Conservation (phyloP, 2,888 invertebrate genomes). For the Magallana nippona region DNA sequence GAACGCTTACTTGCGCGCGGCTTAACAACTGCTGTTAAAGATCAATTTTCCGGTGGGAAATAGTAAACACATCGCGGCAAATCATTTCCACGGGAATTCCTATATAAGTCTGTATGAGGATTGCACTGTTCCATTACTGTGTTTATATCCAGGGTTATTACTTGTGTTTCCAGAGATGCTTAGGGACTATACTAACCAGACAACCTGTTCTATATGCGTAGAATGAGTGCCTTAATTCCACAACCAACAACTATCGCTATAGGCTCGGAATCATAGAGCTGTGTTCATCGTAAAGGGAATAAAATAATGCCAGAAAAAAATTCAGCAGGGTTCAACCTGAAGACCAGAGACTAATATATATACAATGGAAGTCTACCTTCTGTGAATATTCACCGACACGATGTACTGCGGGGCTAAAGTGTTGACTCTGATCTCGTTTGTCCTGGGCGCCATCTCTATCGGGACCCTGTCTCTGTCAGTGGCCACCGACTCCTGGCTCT, state of each 20-base stretch:
- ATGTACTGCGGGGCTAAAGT: conserved; percentile 50
- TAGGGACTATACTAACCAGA: background rate
- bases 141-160: background rate
- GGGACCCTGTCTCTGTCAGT: conserved; percentile 74
- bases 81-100: conserved; percentile 14
- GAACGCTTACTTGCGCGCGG: background rate
- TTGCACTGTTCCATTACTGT: background rate
- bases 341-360: no score
- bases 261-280: no score
- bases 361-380: no score
- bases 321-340: no score
- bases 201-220: background rate
- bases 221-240: no score
- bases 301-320: no score
- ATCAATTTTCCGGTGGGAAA: conserved; percentile 10
- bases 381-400: background rate
- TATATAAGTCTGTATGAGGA: conserved; percentile 4
- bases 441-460: conserved; percentile 72
- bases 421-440: conserved; percentile 69
- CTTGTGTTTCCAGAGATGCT: background rate
- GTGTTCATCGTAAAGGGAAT: no score
- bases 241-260: no score
- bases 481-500: conserved; percentile 76
- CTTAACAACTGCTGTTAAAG: conserved; percentile 6
- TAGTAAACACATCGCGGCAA: conserved; percentile 18